These are phyloP conservation scores for Brassicogethes aeneus DNA, from an alignment of 2,888 invertebrate species.

Conservation along the genomic window DNA sequence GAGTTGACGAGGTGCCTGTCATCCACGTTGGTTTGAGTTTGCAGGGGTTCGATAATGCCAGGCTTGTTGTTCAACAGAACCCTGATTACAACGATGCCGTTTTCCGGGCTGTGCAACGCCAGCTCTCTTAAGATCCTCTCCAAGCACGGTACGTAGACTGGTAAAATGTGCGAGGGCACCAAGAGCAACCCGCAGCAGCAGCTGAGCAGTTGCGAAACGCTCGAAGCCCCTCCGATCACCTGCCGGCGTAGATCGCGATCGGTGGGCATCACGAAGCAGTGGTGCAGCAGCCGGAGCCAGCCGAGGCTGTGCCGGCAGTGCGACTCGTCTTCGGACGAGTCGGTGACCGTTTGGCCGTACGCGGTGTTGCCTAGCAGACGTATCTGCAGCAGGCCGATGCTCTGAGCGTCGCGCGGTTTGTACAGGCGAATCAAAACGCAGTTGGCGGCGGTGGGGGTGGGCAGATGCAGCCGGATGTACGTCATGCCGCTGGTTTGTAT, in stretches of 20 bases:
- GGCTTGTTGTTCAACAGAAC: conserved; percentile 50
- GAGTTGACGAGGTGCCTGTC: conserved; percentile 34
- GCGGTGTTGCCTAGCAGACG: conserved; percentile 77
- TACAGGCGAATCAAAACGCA: conserved; percentile 66
- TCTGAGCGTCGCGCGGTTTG: conserved; percentile 82
- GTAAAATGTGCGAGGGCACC: conserved; percentile 54
- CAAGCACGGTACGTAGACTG: conserved; percentile 53
- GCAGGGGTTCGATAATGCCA: conserved; percentile 34
- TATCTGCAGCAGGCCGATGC: conserved; percentile 82
- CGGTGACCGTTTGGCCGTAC: conserved; percentile 48
- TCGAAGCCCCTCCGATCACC: conserved; percentile 54
- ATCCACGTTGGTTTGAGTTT: conserved; percentile 7
- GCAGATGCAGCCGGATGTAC: conserved; percentile 73
- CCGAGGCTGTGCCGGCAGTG: conserved; percentile 52
- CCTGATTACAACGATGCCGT: conserved; percentile 49
- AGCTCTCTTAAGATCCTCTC: conserved; percentile 58
- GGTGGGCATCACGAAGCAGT: conserved; percentile 55
- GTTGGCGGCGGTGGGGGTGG: conserved; percentile 77
- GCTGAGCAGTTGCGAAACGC: conserved; percentile 56
- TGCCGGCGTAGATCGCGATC: conserved; percentile 39
- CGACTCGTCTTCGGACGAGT: conserved; percentile 46
- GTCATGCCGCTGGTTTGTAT: conserved; percentile 81
- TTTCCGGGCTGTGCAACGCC: conserved; percentile 54
- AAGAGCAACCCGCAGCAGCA: conserved; percentile 64
- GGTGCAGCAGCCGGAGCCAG: conserved; percentile 75